Conservation (phyloP, 2,888 invertebrate species). For the Sussaba pulchella region DNA sequence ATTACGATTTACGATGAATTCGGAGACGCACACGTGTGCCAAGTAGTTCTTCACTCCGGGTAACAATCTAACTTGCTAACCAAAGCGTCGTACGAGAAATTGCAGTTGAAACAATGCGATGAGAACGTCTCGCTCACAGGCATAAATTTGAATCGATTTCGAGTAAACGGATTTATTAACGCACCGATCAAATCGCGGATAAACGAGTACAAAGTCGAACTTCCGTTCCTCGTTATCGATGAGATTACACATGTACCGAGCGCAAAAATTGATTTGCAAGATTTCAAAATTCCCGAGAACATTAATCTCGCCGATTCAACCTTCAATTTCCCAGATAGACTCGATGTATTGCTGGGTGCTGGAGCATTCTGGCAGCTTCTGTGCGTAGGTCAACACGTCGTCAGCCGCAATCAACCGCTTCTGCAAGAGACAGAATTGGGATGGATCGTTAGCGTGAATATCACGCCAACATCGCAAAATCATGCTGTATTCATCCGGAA, state of each 20-base stretch:
- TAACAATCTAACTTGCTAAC: slow-evolving; percentile 58
- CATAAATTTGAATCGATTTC: slow-evolving; percentile 35
- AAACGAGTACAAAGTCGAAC: slow-evolving; percentile 51
- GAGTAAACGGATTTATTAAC: not conserved
- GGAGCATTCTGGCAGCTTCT: slow-evolving; percentile 61
- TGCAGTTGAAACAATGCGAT: slow-evolving; percentile 23
- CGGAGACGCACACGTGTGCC: slow-evolving; percentile 41
- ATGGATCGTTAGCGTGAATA: slow-evolving; percentile 58
- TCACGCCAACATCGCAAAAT: not conserved
- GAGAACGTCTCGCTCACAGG: slow-evolving; percentile 48
- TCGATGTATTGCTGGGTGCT: slow-evolving; percentile 69
- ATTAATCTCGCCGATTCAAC: slow-evolving; percentile 64
- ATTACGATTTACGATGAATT: slow-evolving; percentile 48
- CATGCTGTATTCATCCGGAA: no score
- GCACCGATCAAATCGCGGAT: slow-evolving; percentile 52
- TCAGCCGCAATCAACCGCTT: slow-evolving; percentile 16
- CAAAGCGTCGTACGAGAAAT: slow-evolving; percentile 7
- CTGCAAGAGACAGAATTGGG: slow-evolving; percentile 63
- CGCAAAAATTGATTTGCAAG: slow-evolving; percentile 12
- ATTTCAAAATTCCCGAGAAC: slow-evolving; percentile 48
- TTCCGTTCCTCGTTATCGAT: slow-evolving; percentile 62
- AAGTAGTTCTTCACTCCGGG: slow-evolving; percentile 43
- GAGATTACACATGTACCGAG: slow-evolving; percentile 60
- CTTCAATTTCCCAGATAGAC: slow-evolving; percentile 52
- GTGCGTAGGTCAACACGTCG: slow-evolving; percentile 52